A percentile compares a stretch with the other conserved stretches of the same genome.
These are phyloP conservation scores for Dermolepida albohirtum DNA, from an alignment of 2,888 invertebrate genomes.

Conservation along the genomic window DNA sequence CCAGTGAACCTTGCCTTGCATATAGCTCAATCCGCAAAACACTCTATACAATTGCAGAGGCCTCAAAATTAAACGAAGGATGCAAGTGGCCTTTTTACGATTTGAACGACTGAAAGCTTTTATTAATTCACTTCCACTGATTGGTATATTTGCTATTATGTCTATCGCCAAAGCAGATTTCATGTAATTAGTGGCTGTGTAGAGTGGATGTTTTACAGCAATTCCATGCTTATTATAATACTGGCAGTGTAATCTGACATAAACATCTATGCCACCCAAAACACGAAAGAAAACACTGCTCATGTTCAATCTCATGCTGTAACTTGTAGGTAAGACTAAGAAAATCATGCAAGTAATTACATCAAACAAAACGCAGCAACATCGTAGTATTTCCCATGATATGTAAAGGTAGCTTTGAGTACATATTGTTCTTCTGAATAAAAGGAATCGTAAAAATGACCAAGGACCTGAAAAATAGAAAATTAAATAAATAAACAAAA, in stretches of 20 bases:
- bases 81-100: neutral
- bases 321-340: slow-evolving; percentile 19
- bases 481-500: no score
- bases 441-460: slow-evolving; percentile 36
- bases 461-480: slow-evolving; percentile 30
- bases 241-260: slow-evolving; percentile 50
- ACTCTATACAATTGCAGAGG: slow-evolving; percentile 36
- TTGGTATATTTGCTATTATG: slow-evolving; percentile 15
- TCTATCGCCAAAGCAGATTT: slow-evolving; percentile 44
- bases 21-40: slow-evolving; percentile 31
- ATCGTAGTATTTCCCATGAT: slow-evolving; percentile 44
- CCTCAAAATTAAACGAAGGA: slow-evolving; percentile 22
- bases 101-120: neutral
- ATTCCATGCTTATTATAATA: slow-evolving; percentile 51
- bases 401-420: slow-evolving; percentile 37
- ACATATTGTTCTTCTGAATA: slow-evolving; percentile 44
- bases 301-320: neutral
- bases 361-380: slow-evolving; percentile 26
- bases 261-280: slow-evolving; percentile 39
- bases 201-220: slow-evolving; percentile 48
- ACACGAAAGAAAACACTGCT: slow-evolving; percentile 3
- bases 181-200: slow-evolving; percentile 50
- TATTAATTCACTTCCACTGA: neutral
- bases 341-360: slow-evolving; percentile 17
- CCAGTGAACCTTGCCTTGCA: slow-evolving; percentile 32